These are phyloP conservation scores for Gobio occitaniae DNA, from an alignment of 2,797 vertebrate genomes.

Conservation along the genomic window DNA sequence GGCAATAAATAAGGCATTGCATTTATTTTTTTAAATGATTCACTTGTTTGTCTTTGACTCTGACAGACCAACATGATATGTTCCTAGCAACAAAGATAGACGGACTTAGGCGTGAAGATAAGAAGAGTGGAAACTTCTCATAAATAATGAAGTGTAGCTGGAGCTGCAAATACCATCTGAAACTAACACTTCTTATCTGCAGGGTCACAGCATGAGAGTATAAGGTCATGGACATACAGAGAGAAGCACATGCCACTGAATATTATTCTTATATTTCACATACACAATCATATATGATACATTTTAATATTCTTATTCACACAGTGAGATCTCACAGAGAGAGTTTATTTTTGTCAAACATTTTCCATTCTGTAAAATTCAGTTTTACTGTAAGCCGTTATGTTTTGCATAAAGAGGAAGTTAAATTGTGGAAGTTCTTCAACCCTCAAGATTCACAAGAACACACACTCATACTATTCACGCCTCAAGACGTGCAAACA, in stretches of 20 bases:
- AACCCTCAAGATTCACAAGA: background rate
- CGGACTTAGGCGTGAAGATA: no score
- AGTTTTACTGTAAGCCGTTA: background rate
- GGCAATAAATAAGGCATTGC: no score
- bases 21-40: no score
- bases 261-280: background rate
- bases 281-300: background rate
- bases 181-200: background rate
- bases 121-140: background rate
- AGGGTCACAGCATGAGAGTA: background rate
- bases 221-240: background rate
- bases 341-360: background rate
- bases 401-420: background rate
- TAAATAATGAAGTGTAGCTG: background rate
- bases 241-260: background rate
- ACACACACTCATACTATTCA: background rate
- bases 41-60: no score
- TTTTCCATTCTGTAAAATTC: background rate
- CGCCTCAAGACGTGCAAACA: background rate
- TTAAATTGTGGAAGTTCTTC: background rate
- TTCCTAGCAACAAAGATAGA: no score
- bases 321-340: background rate
- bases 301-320: background rate
- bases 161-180: background rate
- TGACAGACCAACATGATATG: no score